A percentile compares a stretch with the other conserved stretches of the same genome.
Evolutionary conservation across 2,888 invertebrate species (phyloP).

Genomic region (Melieria omissa): DNA sequence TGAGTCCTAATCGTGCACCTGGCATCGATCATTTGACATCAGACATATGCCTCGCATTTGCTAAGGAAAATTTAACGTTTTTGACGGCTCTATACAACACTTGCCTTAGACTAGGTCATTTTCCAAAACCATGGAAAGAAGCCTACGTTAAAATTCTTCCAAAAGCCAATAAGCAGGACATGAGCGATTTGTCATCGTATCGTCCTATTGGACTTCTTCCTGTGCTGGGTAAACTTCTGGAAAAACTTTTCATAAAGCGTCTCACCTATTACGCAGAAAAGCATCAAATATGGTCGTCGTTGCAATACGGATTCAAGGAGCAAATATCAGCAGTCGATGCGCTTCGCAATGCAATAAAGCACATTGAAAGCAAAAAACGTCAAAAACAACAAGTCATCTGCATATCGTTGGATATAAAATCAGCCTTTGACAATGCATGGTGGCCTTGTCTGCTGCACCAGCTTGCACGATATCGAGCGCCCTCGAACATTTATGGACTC

Average conservation of each 20-base stretch:
- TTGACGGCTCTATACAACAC: neutral
- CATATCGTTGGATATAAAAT: conserved; percentile 13
- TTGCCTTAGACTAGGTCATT: neutral
- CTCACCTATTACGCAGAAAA: neutral
- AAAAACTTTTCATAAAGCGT: neutral
- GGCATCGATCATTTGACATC: neutral
- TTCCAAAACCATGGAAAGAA: conserved; percentile 3
- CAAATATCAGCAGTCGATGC: neutral
- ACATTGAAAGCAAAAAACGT: conserved; percentile 3
- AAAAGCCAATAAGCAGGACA: no score
- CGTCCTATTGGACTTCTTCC: no score
- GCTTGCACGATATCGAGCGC: neutral
- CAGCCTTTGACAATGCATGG: conserved; percentile 13
- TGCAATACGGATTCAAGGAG: neutral
- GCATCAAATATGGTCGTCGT: neutral
- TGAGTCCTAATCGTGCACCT: neutral
- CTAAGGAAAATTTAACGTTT: neutral
- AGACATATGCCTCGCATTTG: neutral
- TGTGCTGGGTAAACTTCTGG: no score
- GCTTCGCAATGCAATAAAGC: neutral
- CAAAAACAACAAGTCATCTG: neutral
- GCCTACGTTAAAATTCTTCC: neutral
- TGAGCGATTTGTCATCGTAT: no score
- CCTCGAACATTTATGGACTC: neutral
- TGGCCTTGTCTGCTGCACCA: conserved; percentile 8